Evolutionary conservation across 2,113 vertebrate genomes (phyloP).

Genomic region (Willisornis vidua): DNA sequence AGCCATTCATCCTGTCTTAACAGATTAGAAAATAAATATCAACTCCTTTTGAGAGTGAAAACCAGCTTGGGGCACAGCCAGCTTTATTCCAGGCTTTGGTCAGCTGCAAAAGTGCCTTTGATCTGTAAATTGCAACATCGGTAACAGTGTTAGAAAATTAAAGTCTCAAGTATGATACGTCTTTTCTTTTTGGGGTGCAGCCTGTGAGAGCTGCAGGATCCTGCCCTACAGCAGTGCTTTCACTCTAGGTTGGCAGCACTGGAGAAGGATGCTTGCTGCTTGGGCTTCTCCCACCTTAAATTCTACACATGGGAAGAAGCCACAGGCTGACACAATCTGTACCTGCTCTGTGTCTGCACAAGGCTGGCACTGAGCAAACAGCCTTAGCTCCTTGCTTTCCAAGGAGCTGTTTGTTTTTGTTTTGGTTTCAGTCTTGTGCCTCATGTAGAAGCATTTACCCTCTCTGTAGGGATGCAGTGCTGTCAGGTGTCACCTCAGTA

Average conservation of each 20-base stretch:
- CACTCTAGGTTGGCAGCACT: not conserved
- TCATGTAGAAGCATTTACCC: not conserved
- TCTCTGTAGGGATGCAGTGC: not conserved
- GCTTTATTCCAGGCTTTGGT: not conserved
- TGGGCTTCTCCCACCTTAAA: not conserved
- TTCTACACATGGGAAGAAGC: not conserved
- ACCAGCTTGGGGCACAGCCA: not conserved
- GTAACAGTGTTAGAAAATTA: not conserved
- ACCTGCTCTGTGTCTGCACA: not conserved
- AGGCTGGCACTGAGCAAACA: not conserved
- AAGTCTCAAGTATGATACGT: not conserved
- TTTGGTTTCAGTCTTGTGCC: not conserved
- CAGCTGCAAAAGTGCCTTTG: not conserved
- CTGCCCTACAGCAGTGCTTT: not conserved
- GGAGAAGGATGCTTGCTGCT: not conserved
- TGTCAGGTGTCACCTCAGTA: not conserved
- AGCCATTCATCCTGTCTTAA: not conserved
- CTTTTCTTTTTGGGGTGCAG: not conserved
- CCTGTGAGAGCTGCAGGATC: accelerated
- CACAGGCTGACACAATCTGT: not conserved
- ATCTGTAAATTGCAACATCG: not conserved
- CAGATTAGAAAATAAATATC: not conserved
- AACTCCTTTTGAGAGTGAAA: not conserved
- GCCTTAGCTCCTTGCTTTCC: not conserved
- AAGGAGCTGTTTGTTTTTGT: not conserved